Evolutionary conservation across 2,888 invertebrate species (phyloP), one percentile per base, ranked within the genome.

Genomic region (Ophioninae sp.): DNA sequence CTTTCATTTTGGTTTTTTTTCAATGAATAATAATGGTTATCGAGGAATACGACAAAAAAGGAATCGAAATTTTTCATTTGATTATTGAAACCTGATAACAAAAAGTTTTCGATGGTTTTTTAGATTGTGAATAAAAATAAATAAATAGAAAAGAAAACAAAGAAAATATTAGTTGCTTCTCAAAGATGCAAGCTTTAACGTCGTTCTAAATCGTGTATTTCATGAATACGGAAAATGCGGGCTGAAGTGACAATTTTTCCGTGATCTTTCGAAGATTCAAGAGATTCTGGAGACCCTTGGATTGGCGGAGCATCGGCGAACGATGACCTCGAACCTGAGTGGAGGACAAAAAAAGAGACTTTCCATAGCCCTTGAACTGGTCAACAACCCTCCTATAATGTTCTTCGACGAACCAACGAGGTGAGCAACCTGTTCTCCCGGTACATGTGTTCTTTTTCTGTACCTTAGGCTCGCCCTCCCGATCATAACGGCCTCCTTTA

Each of bases 351-450:
- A 98, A 93, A 99, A 99, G 91, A 96, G 99, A 88, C 95, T 99
- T 1, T 98, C 98, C 0, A 99, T 99, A 84, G 99, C 98, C 21
- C 93, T 98, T 86, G 99, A 99, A 93, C 94, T 99, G 87, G 98
- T 99, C 87, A 98, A 98, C 94, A 99, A 99, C 93, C 99, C 99
- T 10, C 98, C 99, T 0, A 96, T 99, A 85, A 98, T 99, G 98
- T 99, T 99, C 94, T 98, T 99, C 92, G 99, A 99, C 92, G 99
- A 99, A 93, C 99, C 99, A 0, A 99, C 99, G 59, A 95, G 95
- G 95, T 95, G 89, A 89, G 79, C 79, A 44, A 69, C 76, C 62
- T 76, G 64, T 61, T 61, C 56, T 50, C 69, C 50, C 59, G 56
- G 39, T 61, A 37, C 17, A 1, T 39, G n/a, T 23, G 64, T 74